phyloP scores from a whole-genome alignment of 2,113 vertebrate species.

The Malurus melanocephalus region DNA sequence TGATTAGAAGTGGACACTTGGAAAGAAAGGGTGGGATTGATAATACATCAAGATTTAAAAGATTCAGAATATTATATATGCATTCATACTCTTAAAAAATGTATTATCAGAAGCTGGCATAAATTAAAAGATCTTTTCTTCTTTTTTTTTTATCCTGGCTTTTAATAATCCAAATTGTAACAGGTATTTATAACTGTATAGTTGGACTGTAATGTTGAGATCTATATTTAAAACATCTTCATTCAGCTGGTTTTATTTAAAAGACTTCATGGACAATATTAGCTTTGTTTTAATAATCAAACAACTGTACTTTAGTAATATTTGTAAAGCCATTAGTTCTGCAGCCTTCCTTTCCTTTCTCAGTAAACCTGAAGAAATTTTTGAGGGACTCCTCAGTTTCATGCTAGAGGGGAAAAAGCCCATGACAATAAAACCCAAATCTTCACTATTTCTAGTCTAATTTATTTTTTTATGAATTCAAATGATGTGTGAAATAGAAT shows the following conservation, averaged over 20 bases:
- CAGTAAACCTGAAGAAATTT: neutral
- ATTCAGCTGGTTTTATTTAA: neutral
- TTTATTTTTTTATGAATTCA: slow-evolving; percentile 34
- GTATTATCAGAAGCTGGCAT: neutral
- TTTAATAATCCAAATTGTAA: neutral
- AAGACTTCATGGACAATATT: neutral
- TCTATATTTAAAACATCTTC: neutral
- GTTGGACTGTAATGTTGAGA: neutral
- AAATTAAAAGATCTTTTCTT: fast-evolving
- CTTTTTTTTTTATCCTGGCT: neutral
- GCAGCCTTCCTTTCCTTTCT: neutral
- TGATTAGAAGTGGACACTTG: neutral
- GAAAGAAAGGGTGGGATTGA: neutral
- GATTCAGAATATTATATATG: neutral
- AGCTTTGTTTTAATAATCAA: neutral
- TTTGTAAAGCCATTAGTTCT: neutral
- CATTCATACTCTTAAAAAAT: neutral
- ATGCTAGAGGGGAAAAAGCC: neutral
- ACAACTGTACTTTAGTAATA: neutral
- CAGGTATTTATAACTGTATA: neutral
- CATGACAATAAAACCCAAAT: neutral
- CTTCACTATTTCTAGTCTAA: neutral
- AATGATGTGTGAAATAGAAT: slow-evolving; percentile 47
- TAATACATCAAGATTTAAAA: neutral
- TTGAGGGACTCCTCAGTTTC: neutral